Evolutionary conservation across 2,797 vertebrate genomes (phyloP).

Genomic region (Rhadinocentrus ornatus): DNA sequence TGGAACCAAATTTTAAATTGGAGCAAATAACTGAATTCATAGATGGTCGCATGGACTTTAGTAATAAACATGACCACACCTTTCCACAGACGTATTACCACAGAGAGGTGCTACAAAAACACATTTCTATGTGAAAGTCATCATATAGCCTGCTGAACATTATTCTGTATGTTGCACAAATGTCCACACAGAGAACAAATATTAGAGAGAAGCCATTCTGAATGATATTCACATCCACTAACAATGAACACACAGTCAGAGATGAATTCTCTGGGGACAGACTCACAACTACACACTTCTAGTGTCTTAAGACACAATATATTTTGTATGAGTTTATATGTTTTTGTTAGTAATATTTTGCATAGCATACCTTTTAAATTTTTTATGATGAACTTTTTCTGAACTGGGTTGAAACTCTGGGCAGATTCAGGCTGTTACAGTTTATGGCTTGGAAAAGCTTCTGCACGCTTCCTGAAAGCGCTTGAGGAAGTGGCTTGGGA

Average conservation of each 20-base stretch:
- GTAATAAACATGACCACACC: no score
- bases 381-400: constrained; percentile 23
- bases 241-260: not conserved
- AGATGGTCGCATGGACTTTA: no score
- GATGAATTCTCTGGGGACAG: not conserved
- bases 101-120: not conserved
- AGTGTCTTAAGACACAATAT: no score
- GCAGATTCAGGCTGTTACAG: not conserved
- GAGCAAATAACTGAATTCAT: no score
- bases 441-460: not conserved
- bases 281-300: not conserved
- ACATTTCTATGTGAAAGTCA: not conserved
- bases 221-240: no score
- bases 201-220: no score
- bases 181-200: not conserved
- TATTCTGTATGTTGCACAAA: not conserved
- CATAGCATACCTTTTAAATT: not conserved
- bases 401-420: not conserved
- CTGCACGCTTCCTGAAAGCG: not conserved
- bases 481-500: not conserved
- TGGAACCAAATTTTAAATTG: no score
- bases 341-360: not conserved
- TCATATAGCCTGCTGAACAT: not conserved
- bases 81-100: not conserved
- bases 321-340: not conserved